phyloP scores from a whole-genome alignment of 2,888 invertebrate genomes.

The Luperina nickerlii region DNA sequence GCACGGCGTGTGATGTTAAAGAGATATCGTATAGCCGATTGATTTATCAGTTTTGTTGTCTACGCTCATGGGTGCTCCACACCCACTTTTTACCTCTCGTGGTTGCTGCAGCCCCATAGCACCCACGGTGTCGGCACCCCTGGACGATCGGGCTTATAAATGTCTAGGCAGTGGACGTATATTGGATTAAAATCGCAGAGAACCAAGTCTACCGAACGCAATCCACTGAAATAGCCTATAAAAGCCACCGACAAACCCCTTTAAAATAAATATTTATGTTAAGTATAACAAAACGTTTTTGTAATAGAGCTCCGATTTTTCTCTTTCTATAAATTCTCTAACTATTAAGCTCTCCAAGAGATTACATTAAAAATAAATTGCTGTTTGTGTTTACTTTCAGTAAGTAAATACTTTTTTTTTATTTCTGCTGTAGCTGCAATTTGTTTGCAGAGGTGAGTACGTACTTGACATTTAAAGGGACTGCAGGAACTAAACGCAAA shows the following conservation, averaged over 20 bases:
- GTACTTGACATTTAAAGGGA: constrained; percentile 25
- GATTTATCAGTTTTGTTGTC: background rate
- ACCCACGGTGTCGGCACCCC: background rate
- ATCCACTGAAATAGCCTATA: constrained; percentile 70
- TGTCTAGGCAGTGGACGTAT: background rate
- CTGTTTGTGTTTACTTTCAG: constrained; percentile 43
- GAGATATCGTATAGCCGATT: background rate
- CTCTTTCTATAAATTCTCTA: constrained; percentile 56
- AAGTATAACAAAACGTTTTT: constrained; percentile 65
- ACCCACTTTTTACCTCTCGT: background rate
- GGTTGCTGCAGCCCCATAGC: background rate
- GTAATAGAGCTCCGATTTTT: constrained; percentile 54
- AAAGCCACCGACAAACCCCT: constrained; percentile 70
- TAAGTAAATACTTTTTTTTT: background rate
- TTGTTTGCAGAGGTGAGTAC: constrained; percentile 1
- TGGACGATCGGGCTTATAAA: background rate
- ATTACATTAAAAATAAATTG: constrained; percentile 40
- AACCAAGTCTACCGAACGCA: constrained; percentile 58
- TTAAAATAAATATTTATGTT: constrained; percentile 72
- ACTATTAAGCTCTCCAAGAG: constrained; percentile 18
- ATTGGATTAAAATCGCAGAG: constrained; percentile 24
- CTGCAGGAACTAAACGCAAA: no score
- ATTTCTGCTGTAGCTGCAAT: constrained; percentile 8
- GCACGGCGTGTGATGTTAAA: background rate
- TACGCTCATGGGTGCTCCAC: background rate